Percentiles rank a stretch among this genome's conserved stretches.
phyloP scores from a whole-genome alignment of 2,797 vertebrate species.

The Falco novaeseelandiae region DNA sequence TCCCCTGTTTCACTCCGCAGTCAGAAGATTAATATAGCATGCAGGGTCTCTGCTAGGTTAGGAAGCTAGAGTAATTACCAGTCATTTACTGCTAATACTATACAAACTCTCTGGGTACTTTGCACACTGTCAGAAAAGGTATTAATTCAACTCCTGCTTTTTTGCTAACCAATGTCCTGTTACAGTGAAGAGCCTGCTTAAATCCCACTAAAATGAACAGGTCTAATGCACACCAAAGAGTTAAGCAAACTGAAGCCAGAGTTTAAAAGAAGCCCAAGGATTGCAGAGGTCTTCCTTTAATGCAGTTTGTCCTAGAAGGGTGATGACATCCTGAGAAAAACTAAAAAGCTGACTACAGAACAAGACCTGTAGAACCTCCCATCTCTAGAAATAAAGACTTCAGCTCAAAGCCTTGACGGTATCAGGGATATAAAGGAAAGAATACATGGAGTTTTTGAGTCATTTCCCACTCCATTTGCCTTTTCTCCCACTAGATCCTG shows the following conservation, averaged over 20 bases:
- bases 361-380: not conserved
- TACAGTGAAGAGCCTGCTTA: not conserved
- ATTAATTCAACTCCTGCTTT: not conserved
- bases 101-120: not conserved
- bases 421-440: not conserved
- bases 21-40: not conserved
- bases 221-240: not conserved
- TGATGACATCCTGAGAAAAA: too few relatives aligned
- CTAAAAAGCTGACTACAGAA: not conserved
- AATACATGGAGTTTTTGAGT: not conserved
- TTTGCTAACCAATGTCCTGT: not conserved
- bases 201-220: not conserved
- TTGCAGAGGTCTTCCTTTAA: not conserved
- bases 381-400: not conserved
- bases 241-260: not conserved
- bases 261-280: not conserved
- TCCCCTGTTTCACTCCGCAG: not conserved
- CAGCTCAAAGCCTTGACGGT: not conserved
- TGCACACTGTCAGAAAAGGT: not conserved
- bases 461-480: not conserved
- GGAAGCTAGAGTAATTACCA: conserved; percentile 21
- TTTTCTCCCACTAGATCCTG: not conserved
- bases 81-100: not conserved
- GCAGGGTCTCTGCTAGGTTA: not conserved
- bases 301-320: not conserved